Evolutionary conservation across 2,888 invertebrate genomes (phyloP), one percentile per base, ranked within the genome.

Genomic region (Nomada hirtipes): DNA sequence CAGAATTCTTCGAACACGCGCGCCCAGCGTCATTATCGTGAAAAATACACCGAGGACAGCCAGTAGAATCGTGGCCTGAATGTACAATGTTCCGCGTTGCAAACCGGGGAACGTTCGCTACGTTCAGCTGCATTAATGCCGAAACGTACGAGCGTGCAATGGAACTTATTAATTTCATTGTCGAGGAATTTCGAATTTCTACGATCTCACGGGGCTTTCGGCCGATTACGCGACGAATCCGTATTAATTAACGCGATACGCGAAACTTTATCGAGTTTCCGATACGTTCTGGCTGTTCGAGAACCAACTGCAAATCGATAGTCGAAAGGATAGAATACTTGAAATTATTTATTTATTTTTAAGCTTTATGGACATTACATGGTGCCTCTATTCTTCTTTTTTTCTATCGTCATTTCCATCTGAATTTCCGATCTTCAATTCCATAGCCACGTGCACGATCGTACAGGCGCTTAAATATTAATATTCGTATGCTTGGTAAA

Each of bases 91-190:
- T 13, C 26, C n/a, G n/a, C 11, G 18, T 15, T 26, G 52, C 64
- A 52, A 70, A 57, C 23, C 50, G 18, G 15, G 13, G 42, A n/a
- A 0, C 57, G 53, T 47, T 47, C 42, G 29, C 53, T 20, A 29
- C 44, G n/a, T 68, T 29, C 52, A 7, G 20, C 9, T 23, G 78
- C 47, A 85, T 79, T 77, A 79, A 77, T 73, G 60, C 52, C n/a
- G 47, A 72, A 64, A 65, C 65, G 59, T 20, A 71, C 64, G 44
- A 57, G 23, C 73, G 26, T 15, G 10, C 29, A 26, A 15, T 57
- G 36, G 53, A 61, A 81, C 70, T 79, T 82, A 82, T 84, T 88
- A 84, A 79, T 84, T 82, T 69, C 36, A 36, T 36, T 50, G 26
- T 26, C 61, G 61, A 29, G 47, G 57, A 68, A 73, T 79, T 67